Evolutionary conservation across 2,797 vertebrate genomes (phyloP).

Genomic region (Chaetophractus vellerosus): DNA sequence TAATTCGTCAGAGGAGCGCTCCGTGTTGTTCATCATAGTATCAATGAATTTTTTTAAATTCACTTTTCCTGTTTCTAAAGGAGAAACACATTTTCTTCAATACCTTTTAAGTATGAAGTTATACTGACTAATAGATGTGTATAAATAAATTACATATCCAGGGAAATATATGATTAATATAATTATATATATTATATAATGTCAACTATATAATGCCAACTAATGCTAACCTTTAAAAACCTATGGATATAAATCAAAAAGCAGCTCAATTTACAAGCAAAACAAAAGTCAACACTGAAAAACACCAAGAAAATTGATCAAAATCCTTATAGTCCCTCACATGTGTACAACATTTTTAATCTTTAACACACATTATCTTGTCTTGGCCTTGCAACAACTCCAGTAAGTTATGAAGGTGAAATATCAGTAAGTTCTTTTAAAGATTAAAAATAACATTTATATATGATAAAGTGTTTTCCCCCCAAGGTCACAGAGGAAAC

Average conservation of each 20-base stretch:
- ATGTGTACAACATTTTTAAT: background rate
- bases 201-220: background rate
- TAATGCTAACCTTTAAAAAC: slow-evolving; percentile 41
- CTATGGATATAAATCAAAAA: background rate
- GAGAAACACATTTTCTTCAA: slow-evolving; percentile 56
- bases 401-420: background rate
- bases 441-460: background rate
- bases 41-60: slow-evolving; percentile 73
- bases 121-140: slow-evolving; percentile 42
- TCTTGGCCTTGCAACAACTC: background rate
- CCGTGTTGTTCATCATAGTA: slow-evolving; percentile 48
- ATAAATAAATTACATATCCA: slow-evolving; percentile 44
- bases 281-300: slow-evolving; percentile 20
- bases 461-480: background rate
- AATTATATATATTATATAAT: background rate
- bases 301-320: slow-evolving; percentile 23
- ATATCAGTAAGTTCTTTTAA: background rate
- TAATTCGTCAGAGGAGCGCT: slow-evolving; percentile 63
- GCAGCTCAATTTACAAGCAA: slow-evolving; percentile 38
- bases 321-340: background rate
- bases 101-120: slow-evolving; percentile 44
- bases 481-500: slow-evolving; percentile 1
- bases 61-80: slow-evolving; percentile 53
- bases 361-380: slow-evolving; percentile 11
- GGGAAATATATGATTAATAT: background rate